Evolutionary conservation across 2,113 vertebrate genomes (phyloP), one percentile per base, ranked within the genome.

Genomic region (Marmota flaviventris): DNA sequence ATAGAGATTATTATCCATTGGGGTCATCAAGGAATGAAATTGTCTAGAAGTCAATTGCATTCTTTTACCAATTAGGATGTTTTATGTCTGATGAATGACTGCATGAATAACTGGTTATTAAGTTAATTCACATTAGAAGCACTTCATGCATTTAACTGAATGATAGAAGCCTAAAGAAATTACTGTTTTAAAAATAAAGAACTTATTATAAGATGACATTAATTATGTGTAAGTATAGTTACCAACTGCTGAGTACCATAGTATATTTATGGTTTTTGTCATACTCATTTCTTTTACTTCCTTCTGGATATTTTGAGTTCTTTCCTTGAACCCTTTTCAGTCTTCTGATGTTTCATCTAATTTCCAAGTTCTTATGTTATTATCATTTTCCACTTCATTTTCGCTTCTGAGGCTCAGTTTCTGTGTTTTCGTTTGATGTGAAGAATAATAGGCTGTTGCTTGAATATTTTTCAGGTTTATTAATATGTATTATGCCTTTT

Each of bases 381-480:
- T 95, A 81, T 3, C 67, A 95, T 90, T 96, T 75, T 4, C 9
- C 63, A 27, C 25, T 82, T 95, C 70, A 63, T 94, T 97, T 56
- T 75, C 7, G 5, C 85, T 97, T 97, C 92, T 96, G 51, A 96
- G 45, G 39, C 37, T 88, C 12, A 72, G 34, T 84, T 94, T 91
- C 25, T 70, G 1, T 93, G 34, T 97, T 96, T 97, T 93, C 90
- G 95, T 98, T 98, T 96, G 0, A 95, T 95, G 34, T 91, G 96
- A 94, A 70, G 39, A 98, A 98, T 97, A 97, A 65, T 92, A 94
- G 51, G 9, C 73, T 93, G 58, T 91, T 96, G 89, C 48, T 48
- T 97, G 92, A 97, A 96, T 93, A 94, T 88, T 94, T 96, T 98
- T 98, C 73, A 81, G 90, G 27, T 73, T 97, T 96, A 97, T 97